Base-by-base conservation (phyloP, 2,113 vertebrate species). In the Emydura subglobosa region DNA sequence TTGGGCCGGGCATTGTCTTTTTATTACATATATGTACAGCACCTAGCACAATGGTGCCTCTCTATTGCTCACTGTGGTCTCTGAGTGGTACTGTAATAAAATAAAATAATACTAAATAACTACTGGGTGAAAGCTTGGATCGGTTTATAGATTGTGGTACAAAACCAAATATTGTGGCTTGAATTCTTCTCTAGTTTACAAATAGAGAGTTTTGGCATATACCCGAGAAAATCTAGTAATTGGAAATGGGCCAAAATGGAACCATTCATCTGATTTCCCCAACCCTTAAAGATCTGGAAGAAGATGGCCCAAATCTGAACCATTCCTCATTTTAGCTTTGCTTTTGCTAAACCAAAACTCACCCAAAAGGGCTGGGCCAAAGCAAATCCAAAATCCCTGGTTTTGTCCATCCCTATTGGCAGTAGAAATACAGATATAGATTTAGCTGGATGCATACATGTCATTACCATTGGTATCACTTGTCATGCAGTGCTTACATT, bases 91-190 rank as follows among this genome's bases (percentile, higher is more conserved):
- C 10, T 76, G 9, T 25, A 76, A 11, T 82, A 96, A 96, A 96
- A 85, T 1, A 83, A 27, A 91, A 49, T 21, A 85, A 81, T 86
- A 90, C 80, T 84, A 84, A 93, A 87, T 54, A 85, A 86, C 83
- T 93, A 29, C 82, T 83, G 54, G 85, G 14, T 12, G 74, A 91
- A 96, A 87, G 24, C 59, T 88, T 92, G 86, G 51, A 84, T 87
- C 88, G 94, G 47, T 51, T 94, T 88, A 88, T 82, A 96, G 91
- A 85, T 74, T 55, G 83, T 87, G 93, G 55, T 19, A 83, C 42
- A n/a, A 27, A 53, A 82, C 83, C 90, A 76, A 89, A 83, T 61
- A 47, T 5, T 25, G n/a, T 42, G n/a, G 4, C 74, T 24, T 47
- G 44, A 6, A 10, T 87, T 88, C 90, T 89, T 85, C 54, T 78